Evolutionary conservation across 2,888 invertebrate species (phyloP).

Genomic region (Eupithecia tripunctaria): DNA sequence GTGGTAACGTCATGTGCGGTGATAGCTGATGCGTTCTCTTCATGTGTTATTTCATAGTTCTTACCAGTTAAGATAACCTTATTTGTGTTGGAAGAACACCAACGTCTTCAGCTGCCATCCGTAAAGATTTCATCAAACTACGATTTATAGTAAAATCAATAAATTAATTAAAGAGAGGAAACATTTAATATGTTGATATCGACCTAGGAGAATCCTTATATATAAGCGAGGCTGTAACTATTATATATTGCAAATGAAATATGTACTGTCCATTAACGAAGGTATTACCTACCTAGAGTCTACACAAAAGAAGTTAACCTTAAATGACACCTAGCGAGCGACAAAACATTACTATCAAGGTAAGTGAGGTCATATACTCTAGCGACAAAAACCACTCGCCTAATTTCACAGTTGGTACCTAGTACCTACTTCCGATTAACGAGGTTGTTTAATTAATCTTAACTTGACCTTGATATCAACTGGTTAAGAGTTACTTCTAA

Average conservation of each 20-base stretch:
- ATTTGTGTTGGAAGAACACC: too few relatives aligned
- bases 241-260: not conserved
- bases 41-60: too few relatives aligned
- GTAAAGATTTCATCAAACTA: too few relatives aligned
- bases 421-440: slow-evolving; percentile 21
- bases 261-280: not conserved
- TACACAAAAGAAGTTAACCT: not conserved
- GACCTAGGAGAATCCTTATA: slow-evolving; percentile 6
- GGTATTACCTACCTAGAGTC: not conserved
- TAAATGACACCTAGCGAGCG: not conserved
- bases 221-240: not conserved
- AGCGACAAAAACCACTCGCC: not conserved
- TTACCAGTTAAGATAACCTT: too few relatives aligned
- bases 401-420: not conserved
- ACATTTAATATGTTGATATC: not conserved
- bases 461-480: slow-evolving; percentile 16
- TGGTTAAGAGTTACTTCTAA: not conserved
- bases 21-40: too few relatives aligned
- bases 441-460: slow-evolving; percentile 21
- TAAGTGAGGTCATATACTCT: not conserved
- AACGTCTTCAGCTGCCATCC: too few relatives aligned
- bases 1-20: too few relatives aligned
- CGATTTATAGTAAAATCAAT: too few relatives aligned
- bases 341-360: not conserved
- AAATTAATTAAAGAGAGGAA: too few relatives aligned